These are phyloP conservation scores for Tridacna gigas DNA, from an alignment of 2,888 invertebrate species.

Conservation along the genomic window DNA sequence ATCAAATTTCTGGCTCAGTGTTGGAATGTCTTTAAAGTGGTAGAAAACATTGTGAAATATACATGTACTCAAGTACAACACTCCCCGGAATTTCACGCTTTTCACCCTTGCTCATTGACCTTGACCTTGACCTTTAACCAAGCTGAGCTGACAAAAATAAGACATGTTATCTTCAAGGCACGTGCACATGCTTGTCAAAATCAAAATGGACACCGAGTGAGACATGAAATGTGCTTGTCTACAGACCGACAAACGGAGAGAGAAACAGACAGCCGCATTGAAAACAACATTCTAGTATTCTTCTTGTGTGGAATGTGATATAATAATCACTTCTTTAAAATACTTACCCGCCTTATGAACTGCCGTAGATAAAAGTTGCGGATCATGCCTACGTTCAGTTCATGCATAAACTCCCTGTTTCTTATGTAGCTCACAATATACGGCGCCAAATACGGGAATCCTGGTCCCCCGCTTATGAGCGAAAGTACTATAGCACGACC, in stretches of 20 bases:
- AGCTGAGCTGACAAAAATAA: too few relatives aligned
- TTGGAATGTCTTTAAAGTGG: not conserved
- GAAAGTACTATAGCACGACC: conserved; percentile 63
- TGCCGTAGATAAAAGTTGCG: conserved; percentile 51
- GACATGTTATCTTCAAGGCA: not conserved
- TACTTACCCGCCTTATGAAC: conserved; percentile 53
- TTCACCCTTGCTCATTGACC: not conserved
- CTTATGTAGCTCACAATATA: conserved; percentile 59
- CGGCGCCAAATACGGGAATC: conserved; percentile 65
- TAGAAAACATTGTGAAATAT: not conserved
- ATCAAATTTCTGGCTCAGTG: not conserved
- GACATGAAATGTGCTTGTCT: too few relatives aligned
- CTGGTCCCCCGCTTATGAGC: conserved; percentile 56
- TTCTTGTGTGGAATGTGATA: too few relatives aligned
- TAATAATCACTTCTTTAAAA: too few relatives aligned
- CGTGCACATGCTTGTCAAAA: too few relatives aligned
- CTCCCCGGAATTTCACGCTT: not conserved
- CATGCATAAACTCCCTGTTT: conserved; percentile 54
- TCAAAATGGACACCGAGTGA: too few relatives aligned
- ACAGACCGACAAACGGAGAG: too few relatives aligned
- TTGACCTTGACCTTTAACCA: too few relatives aligned
- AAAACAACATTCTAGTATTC: too few relatives aligned
- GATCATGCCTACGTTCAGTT: conserved; percentile 57
- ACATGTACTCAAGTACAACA: not conserved
- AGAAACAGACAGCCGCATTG: too few relatives aligned